Evolutionary conservation across 2,113 vertebrate genomes (phyloP).

Genomic region (Rhabdornis inornatus): DNA sequence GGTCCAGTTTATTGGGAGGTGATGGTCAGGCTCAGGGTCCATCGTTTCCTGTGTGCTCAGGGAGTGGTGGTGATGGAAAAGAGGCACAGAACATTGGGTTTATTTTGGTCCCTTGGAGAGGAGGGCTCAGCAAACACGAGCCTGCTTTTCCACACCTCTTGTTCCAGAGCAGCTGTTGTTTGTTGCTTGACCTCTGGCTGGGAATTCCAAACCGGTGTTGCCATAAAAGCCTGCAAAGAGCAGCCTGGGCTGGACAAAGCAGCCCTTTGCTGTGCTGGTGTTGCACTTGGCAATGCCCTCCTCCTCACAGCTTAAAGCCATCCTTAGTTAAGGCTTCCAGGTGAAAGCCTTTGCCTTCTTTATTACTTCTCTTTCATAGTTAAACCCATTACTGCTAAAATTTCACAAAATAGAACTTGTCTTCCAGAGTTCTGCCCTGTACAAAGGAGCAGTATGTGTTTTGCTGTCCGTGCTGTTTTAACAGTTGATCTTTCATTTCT

Average conservation of each 20-base stretch:
- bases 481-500: neutral
- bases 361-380: neutral
- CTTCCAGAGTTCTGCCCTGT: neutral
- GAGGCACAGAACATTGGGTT: neutral
- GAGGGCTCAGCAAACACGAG: neutral
- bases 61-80: neutral
- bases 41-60: rapidly evolving
- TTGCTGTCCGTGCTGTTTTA: neutral
- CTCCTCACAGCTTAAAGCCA: neutral
- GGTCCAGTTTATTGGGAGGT: neutral
- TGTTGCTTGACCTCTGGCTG: neutral
- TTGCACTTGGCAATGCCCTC: neutral
- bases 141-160: rapidly evolving
- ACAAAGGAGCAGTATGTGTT: neutral
- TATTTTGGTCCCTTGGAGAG: neutral
- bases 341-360: neutral
- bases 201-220: neutral
- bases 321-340: neutral
- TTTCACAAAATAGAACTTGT: neutral
- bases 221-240: rapidly evolving
- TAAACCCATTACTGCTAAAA: neutral
- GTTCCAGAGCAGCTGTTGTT: neutral
- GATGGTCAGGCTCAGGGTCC: neutral
- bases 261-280: neutral
- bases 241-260: neutral